phyloP scores from a whole-genome alignment of 2,888 invertebrate genomes.

The Melinaea menophilus region DNA sequence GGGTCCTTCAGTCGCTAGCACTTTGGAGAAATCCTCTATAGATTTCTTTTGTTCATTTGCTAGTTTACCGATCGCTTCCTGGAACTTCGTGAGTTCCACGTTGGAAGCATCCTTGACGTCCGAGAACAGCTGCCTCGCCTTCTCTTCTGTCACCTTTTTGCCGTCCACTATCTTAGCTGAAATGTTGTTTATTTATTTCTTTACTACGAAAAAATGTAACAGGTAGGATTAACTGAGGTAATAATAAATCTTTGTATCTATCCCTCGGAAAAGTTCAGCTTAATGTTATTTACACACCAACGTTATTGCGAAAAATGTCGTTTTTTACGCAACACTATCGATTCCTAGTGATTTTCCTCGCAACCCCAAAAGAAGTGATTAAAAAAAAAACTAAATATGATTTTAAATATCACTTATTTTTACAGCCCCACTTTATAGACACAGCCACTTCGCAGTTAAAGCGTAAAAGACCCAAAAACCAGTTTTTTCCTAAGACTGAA shows the following conservation, averaged over 20 bases:
- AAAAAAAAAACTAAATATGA: too few species aligned
- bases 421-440: too few species aligned
- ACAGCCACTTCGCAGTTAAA: too few species aligned
- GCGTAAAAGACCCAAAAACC: too few species aligned
- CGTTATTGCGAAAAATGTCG: too few species aligned
- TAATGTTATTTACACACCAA: too few species aligned
- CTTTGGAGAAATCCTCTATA: constrained; percentile 38
- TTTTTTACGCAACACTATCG: too few species aligned
- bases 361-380: too few species aligned
- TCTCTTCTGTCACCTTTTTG: constrained; percentile 41
- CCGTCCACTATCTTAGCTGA: constrained; percentile 46
- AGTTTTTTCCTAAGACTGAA: too few species aligned
- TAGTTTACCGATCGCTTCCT: constrained; percentile 39
- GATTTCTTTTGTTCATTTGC: constrained; percentile 44
- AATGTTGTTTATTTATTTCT: constrained; percentile 10
- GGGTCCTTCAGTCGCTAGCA: constrained; percentile 40
- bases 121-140: constrained; percentile 42
- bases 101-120: constrained; percentile 34
- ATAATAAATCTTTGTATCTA: neutral
- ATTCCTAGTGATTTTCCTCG: too few species aligned
- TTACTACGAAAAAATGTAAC: neutral
- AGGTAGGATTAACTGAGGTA: neutral
- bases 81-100: constrained; percentile 43
- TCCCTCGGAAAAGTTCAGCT: too few species aligned
- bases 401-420: too few species aligned